phyloP scores from a whole-genome alignment of 2,797 vertebrate genomes.

The Podarcis siculus region DNA sequence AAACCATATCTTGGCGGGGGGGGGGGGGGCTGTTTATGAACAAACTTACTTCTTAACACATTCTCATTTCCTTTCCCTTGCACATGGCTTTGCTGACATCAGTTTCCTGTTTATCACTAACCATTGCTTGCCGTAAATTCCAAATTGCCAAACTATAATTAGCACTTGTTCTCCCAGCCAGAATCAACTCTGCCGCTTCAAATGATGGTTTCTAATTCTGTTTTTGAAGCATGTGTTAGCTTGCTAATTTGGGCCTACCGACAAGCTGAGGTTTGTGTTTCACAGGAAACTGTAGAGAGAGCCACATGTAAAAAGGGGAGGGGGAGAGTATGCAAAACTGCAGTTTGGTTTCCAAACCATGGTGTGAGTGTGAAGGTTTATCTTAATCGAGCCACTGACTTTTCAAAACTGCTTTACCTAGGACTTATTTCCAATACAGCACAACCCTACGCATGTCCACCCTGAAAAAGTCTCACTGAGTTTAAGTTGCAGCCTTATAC shows the following conservation, averaged over 20 bases:
- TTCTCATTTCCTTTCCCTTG: no score
- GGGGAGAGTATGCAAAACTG: background rate
- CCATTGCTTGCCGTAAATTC: background rate
- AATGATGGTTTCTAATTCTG: background rate
- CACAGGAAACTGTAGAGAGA: background rate
- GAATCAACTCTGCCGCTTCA: background rate
- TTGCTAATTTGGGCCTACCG: background rate
- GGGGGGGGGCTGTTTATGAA: background rate
- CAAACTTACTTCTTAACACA: background rate
- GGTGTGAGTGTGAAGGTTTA: background rate
- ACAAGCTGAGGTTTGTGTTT: background rate
- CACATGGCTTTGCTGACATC: no score
- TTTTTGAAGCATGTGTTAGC: background rate
- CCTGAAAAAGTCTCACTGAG: background rate
- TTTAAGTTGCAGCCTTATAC: background rate
- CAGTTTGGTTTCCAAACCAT: background rate
- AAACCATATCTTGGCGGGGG: background rate
- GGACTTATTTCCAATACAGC: background rate
- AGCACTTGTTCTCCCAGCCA: background rate
- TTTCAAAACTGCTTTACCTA: background rate
- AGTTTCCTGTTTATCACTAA: background rate
- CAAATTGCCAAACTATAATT: background rate
- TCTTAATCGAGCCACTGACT: background rate
- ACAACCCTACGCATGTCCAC: background rate
- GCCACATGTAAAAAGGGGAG: background rate